Evolutionary conservation across 1,140 invertebrate genomes (phyloP).

Genomic region (Drosophila bifasciata): DNA sequence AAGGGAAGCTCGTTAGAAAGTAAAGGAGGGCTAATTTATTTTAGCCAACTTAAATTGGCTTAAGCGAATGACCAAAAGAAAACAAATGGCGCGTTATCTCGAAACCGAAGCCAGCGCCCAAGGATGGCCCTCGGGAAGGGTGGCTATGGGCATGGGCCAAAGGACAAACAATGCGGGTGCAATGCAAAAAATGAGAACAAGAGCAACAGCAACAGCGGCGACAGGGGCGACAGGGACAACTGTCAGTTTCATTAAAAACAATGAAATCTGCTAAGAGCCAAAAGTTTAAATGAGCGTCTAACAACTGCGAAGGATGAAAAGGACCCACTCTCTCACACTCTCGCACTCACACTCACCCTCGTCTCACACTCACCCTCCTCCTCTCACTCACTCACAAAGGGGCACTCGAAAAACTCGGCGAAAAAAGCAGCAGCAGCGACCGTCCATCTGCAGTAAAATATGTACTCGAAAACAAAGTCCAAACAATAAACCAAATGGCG

Average conservation of each 20-base stretch:
- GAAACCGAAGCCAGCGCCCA: constrained; percentile 56
- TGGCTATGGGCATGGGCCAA: not conserved
- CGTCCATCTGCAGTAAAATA: constrained; percentile 65
- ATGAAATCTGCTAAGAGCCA: constrained; percentile 80
- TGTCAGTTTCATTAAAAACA: constrained; percentile 80
- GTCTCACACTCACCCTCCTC: constrained; percentile 8
- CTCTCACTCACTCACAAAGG: constrained; percentile 25
- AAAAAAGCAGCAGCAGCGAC: constrained; percentile 53
- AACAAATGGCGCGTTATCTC: constrained; percentile 78
- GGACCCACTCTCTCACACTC: constrained; percentile 17
- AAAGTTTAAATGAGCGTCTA: constrained; percentile 79
- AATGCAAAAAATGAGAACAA: constrained; percentile 63
- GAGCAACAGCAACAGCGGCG: constrained; percentile 7
- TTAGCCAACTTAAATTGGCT: constrained; percentile 79
- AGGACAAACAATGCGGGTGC: constrained; percentile 64
- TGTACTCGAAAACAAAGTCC: constrained; percentile 76
- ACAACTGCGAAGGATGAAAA: constrained; percentile 62
- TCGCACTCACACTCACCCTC: constrained; percentile 10
- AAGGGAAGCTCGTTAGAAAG: constrained; percentile 64
- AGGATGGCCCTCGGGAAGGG: constrained; percentile 27
- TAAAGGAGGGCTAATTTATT: constrained; percentile 77
- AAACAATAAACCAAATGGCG: constrained; percentile 80
- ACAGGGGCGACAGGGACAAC: constrained; percentile 38
- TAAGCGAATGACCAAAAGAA: constrained; percentile 78
- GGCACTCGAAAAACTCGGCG: constrained; percentile 33